Conservation (phyloP, 2,888 invertebrate species). For the Rhogogaster chlorosoma region DNA sequence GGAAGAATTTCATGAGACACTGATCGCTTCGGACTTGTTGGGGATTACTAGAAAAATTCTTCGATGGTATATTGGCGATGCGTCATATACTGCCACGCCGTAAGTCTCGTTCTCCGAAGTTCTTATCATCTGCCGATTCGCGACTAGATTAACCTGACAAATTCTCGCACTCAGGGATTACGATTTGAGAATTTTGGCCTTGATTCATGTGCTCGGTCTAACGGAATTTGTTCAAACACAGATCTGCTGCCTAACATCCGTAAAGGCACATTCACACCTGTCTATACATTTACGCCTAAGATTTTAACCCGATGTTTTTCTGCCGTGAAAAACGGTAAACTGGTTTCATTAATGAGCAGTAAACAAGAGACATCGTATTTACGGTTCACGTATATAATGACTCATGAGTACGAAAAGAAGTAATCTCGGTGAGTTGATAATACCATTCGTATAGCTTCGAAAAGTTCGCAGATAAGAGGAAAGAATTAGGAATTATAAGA, state of each 20-base stretch:
- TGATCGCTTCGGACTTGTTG: not conserved
- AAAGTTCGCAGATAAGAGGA: not conserved
- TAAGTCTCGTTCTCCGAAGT: not conserved
- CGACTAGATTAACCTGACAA: constrained; percentile 25
- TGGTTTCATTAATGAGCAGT: constrained; percentile 16
- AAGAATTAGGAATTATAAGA: not conserved
- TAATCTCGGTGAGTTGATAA: not conserved
- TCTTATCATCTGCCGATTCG: constrained; percentile 21
- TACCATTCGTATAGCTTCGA: not conserved
- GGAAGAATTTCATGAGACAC: not conserved
- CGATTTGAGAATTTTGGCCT: not conserved
- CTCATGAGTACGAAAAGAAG: not conserved
- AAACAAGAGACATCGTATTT: not conserved
- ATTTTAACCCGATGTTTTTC: not conserved
- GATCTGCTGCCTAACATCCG: not conserved
- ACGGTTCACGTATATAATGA: not conserved
- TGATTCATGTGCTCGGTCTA: not conserved
- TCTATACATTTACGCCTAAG: not conserved
- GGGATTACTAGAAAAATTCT: not conserved
- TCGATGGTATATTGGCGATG: not conserved
- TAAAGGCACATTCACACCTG: not conserved
- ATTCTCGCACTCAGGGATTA: not conserved
- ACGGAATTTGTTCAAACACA: not conserved
- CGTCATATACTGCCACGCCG: not conserved
- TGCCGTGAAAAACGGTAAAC: constrained; percentile 14